phyloP scores from a whole-genome alignment of 2,113 vertebrate species.

The Limanda limanda region DNA sequence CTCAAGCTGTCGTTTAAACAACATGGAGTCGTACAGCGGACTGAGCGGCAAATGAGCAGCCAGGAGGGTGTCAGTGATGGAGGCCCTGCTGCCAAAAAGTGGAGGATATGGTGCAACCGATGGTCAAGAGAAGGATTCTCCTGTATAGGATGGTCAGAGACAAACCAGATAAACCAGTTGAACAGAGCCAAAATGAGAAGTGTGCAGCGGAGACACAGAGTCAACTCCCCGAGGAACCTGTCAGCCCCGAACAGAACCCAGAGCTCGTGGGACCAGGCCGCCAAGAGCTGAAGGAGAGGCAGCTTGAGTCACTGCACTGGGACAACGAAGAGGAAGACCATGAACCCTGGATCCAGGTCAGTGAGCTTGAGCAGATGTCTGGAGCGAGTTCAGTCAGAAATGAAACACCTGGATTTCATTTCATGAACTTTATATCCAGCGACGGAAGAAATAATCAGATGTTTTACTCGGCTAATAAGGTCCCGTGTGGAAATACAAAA shows the following conservation, averaged over 20 bases:
- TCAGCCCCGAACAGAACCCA: background rate
- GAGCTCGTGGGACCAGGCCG: background rate
- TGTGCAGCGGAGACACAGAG: conserved; percentile 21
- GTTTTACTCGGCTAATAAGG: too few relatives aligned
- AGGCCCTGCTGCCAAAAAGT: conserved; percentile 28
- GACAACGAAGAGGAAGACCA: conserved; percentile 22
- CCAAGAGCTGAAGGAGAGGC: conserved; percentile 4
- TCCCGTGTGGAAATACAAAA: too few relatives aligned
- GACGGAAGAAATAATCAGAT: too few relatives aligned
- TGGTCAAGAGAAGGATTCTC: conserved; percentile 22
- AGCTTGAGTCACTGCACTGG: conserved; percentile 34
- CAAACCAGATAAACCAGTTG: conserved; percentile 22
- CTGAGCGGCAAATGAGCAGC: conserved; percentile 23
- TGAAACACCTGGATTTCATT: background rate
- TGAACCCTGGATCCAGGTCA: conserved; percentile 41
- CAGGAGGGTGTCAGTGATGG: conserved; percentile 30
- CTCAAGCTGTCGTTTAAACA: background rate
- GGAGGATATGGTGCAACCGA: conserved; percentile 40
- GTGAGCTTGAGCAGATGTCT: background rate
- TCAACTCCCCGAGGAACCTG: background rate
- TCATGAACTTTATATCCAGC: too few relatives aligned
- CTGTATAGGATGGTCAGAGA: conserved; percentile 75
- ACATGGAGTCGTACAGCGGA: conserved; percentile 36
- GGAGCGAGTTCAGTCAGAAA: background rate
- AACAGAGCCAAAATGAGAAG: conserved; percentile 32